Conservation (phyloP, 2,797 vertebrate genomes). For the Mallotus villosus region DNA sequence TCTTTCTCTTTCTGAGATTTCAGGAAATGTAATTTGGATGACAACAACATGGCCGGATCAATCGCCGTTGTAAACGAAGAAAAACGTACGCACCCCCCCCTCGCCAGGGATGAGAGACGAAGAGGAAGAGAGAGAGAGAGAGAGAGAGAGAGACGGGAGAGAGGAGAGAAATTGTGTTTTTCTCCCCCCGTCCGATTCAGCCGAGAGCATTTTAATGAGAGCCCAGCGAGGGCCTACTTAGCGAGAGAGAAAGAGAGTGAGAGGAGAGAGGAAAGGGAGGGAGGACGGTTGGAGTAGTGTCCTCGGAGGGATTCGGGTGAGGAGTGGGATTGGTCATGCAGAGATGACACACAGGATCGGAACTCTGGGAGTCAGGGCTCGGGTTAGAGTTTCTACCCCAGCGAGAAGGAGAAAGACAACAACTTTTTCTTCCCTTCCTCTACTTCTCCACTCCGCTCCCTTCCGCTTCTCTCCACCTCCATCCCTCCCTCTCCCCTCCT, state of each 20-base stretch:
- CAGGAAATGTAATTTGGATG: slow-evolving; percentile 20
- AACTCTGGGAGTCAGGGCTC: not conserved
- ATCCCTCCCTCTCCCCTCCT: not conserved
- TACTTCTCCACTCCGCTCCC: not conserved
- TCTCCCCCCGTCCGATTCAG: slow-evolving; percentile 39
- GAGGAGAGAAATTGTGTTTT: too few relatives aligned
- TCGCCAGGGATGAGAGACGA: not conserved
- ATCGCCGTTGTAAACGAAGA: slow-evolving; percentile 15
- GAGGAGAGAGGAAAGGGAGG: slow-evolving; percentile 22
- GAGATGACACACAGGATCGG: slow-evolving; percentile 20
- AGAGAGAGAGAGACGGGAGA: slow-evolving; percentile 3
- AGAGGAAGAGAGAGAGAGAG: slow-evolving; percentile 5
- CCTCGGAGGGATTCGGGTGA: slow-evolving; percentile 27
- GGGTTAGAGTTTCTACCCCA: not conserved
- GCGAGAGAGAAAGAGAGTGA: slow-evolving; percentile 12
- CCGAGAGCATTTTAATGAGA: slow-evolving; percentile 58
- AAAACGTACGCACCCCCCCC: slow-evolving; percentile 22
- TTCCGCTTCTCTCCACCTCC: not conserved
- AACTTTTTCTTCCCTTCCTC: not conserved
- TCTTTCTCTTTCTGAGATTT: not conserved
- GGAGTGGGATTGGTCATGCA: slow-evolving; percentile 44
- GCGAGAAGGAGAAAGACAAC: too few relatives aligned
- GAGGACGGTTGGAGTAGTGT: slow-evolving; percentile 16
- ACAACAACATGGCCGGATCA: slow-evolving; percentile 27
- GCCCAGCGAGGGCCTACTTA: slow-evolving; percentile 34